Conservation (phyloP, 2,797 vertebrate genomes). For the Melanotaenia boesemani region DNA sequence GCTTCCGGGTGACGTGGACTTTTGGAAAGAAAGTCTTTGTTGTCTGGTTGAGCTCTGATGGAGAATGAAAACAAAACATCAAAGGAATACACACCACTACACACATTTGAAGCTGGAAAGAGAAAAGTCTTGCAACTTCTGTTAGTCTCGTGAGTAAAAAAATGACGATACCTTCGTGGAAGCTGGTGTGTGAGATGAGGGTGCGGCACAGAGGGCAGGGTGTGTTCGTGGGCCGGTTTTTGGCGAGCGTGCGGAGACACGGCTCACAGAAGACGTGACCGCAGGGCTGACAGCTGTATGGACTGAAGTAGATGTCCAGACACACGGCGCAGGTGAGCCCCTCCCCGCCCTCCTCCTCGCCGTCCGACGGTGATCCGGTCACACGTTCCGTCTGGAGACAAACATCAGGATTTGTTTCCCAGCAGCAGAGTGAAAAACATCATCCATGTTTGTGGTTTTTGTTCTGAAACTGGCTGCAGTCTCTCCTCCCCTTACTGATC, state of each 20-base stretch:
- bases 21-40: slow-evolving; percentile 74
- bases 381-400: slow-evolving; percentile 66
- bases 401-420: not conserved
- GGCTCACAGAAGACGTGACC: slow-evolving; percentile 95
- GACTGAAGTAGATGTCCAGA: slow-evolving; percentile 93
- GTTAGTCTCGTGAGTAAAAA: too few relatives aligned
- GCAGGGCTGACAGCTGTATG: slow-evolving; percentile 92
- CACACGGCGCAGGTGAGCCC: slow-evolving; percentile 91
- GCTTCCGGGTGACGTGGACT: slow-evolving; percentile 66
- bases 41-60: slow-evolving; percentile 76
- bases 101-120: not conserved
- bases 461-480: too few relatives aligned
- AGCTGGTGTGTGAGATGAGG: slow-evolving; percentile 87
- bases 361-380: slow-evolving; percentile 71
- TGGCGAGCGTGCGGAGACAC: slow-evolving; percentile 91
- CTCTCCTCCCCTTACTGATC: not conserved
- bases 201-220: slow-evolving; percentile 92
- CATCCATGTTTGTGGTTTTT: too few relatives aligned
- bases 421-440: not conserved
- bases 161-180: slow-evolving; percentile 84
- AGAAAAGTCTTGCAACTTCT: not conserved
- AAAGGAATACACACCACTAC: not conserved
- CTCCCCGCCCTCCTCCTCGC: slow-evolving; percentile 88
- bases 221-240: slow-evolving; percentile 86
- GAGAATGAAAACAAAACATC: slow-evolving; percentile 1